phyloP scores from a whole-genome alignment of 2,888 invertebrate genomes.

The Drosophila mercatorum region DNA sequence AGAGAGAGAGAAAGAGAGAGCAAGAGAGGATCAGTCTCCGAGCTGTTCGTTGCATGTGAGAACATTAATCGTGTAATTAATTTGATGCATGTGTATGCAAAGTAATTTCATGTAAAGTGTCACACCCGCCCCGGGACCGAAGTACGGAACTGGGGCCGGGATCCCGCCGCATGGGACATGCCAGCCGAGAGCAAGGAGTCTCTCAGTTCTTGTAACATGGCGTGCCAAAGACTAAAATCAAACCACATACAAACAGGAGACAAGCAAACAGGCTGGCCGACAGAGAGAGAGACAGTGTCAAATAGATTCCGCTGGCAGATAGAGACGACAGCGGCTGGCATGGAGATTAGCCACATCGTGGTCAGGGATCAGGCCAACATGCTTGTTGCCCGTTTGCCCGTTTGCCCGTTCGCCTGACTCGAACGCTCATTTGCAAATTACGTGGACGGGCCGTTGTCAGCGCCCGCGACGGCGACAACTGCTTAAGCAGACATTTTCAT shows the following conservation, averaged over 20 bases:
- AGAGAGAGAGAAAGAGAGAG: slow-evolving; percentile 2
- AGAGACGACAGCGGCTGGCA: slow-evolving; percentile 65
- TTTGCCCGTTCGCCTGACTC: slow-evolving; percentile 25
- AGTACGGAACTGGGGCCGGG: slow-evolving; percentile 3
- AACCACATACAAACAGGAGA: slow-evolving; percentile 53
- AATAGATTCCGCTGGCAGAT: slow-evolving; percentile 74
- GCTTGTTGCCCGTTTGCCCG: slow-evolving; percentile 7
- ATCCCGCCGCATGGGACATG: slow-evolving; percentile 2
- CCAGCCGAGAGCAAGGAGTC: slow-evolving; percentile 15
- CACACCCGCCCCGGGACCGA: slow-evolving; percentile 57
- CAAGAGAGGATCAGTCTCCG: slow-evolving; percentile 12
- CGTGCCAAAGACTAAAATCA: slow-evolving; percentile 72
- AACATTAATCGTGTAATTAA: slow-evolving; percentile 85
- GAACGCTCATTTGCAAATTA: slow-evolving; percentile 69
- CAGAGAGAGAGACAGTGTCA: slow-evolving; percentile 55
- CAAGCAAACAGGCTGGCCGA: slow-evolving; percentile 30
- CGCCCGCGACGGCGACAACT: slow-evolving; percentile 40
- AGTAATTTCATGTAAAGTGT: slow-evolving; percentile 83
- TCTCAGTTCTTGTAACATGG: slow-evolving; percentile 40
- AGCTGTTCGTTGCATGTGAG: slow-evolving; percentile 70
- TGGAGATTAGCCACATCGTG: slow-evolving; percentile 72
- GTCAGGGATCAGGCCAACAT: slow-evolving; percentile 52
- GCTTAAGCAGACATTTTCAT: slow-evolving; percentile 72
- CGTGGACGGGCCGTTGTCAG: slow-evolving; percentile 70
- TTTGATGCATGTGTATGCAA: slow-evolving; percentile 85